These are phyloP conservation scores for Cinara cedri DNA, from an alignment of 2,888 invertebrate genomes.

Conservation along the genomic window DNA sequence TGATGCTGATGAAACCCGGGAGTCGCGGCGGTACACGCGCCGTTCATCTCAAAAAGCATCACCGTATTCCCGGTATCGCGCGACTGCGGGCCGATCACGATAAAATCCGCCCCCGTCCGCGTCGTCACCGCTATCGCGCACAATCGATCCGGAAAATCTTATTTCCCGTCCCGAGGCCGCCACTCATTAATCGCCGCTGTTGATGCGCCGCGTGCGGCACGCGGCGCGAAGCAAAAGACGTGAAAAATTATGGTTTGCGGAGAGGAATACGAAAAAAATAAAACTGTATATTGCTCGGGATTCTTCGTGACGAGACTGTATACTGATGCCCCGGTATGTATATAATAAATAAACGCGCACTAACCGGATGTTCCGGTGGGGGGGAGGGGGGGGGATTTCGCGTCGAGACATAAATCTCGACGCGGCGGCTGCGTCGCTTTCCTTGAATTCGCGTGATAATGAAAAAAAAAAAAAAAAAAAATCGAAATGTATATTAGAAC, in stretches of 20 bases:
- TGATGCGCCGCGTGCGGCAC: not conserved
- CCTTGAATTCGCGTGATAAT: not conserved
- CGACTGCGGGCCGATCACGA: not conserved
- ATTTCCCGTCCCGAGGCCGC: not conserved
- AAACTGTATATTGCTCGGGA: not conserved
- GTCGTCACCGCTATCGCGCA: too few relatives aligned
- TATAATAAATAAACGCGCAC: constrained; percentile 36
- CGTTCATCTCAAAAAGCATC: not conserved
- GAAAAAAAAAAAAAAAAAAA: too few relatives aligned
- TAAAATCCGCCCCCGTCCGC: too few relatives aligned
- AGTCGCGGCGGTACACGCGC: too few relatives aligned
- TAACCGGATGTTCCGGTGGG: constrained; percentile 32
- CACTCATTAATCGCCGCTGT: too few relatives aligned
- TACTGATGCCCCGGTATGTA: too few relatives aligned
- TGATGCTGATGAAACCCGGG: too few relatives aligned
- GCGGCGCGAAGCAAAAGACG: too few relatives aligned
- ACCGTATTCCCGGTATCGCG: too few relatives aligned
- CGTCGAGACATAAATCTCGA: constrained; percentile 28
- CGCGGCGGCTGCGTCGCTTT: not conserved
- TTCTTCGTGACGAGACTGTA: constrained; percentile 37
- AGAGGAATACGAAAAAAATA: too few relatives aligned
- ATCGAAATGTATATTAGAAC: too few relatives aligned
- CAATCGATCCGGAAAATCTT: constrained; percentile 7
- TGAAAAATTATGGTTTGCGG: not conserved
- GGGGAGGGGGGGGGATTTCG: too few relatives aligned